Percentiles rank a stretch among this genome's conserved stretches.
phyloP scores from a whole-genome alignment of 2,797 vertebrate species.

The Centroberyx gerrardi region DNA sequence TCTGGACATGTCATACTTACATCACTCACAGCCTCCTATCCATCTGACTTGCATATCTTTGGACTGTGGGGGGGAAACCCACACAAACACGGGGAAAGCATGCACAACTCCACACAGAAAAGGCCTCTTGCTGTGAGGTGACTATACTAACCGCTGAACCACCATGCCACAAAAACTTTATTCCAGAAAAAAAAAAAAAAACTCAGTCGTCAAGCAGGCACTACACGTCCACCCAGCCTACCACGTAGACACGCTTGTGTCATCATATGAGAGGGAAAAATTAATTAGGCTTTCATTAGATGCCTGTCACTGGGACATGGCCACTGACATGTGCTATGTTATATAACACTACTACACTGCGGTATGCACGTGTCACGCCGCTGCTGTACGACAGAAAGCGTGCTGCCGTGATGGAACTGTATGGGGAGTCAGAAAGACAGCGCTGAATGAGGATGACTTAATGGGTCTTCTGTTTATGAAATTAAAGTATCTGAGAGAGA shows the following conservation, averaged over 20 bases:
- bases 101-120: not conserved
- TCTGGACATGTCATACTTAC: too few relatives aligned
- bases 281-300: conserved; percentile 64
- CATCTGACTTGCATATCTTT: not conserved
- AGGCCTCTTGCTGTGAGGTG: not conserved
- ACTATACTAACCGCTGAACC: not conserved
- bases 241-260: conserved; percentile 35
- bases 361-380: not conserved
- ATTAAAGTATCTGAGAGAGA: not conserved
- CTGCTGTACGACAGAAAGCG: not conserved
- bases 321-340: not conserved
- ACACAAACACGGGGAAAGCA: not conserved
- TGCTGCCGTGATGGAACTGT: not conserved
- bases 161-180: not conserved
- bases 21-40: not conserved
- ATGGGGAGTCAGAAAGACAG: not conserved
- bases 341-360: not conserved
- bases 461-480: not conserved
- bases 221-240: not conserved
- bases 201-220: not conserved
- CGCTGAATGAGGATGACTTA: not conserved
- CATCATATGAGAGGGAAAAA: conserved; percentile 44
- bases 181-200: not conserved
- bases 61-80: not conserved
- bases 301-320: conserved; percentile 27